Percentiles rank a stretch among this genome's conserved stretches.
phyloP scores from a whole-genome alignment of 2,113 vertebrate genomes.

The Apistogramma diplotaenia region DNA sequence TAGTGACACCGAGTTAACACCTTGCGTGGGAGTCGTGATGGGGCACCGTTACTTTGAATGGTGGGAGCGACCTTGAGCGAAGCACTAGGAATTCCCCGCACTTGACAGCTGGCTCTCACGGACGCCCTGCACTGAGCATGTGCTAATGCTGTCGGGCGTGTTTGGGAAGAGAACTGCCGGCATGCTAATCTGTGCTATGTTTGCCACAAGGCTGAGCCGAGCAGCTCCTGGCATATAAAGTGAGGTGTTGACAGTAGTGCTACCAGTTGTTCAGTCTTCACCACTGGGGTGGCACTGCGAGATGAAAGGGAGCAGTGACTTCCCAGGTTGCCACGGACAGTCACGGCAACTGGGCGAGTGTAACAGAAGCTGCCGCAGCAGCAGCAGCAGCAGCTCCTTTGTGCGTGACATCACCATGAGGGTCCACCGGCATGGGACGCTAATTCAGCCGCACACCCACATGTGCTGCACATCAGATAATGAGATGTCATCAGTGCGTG shows the following conservation, averaged over 20 bases:
- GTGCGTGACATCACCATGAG: conserved; percentile 25
- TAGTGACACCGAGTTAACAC: conserved; percentile 64
- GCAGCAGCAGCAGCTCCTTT: conserved; percentile 55
- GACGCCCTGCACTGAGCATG: conserved; percentile 52
- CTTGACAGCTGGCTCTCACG: conserved; percentile 65
- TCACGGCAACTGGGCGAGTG: conserved; percentile 31
- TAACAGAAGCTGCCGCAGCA: conserved; percentile 12
- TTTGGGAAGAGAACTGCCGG: conserved; percentile 52
- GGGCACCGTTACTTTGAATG: conserved; percentile 35
- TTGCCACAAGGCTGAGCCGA: conserved; percentile 55
- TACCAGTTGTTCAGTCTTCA: conserved; percentile 57
- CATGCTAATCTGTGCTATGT: conserved; percentile 67
- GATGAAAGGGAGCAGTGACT: conserved; percentile 52
- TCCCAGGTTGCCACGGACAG: conserved; percentile 51
- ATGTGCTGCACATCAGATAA: not conserved
- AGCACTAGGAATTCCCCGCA: conserved; percentile 58
- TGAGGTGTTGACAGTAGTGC: conserved; percentile 54
- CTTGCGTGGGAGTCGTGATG: conserved; percentile 54
- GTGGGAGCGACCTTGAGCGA: conserved; percentile 65
- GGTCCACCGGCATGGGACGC: not conserved
- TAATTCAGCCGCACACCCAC: not conserved
- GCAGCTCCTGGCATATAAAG: conserved; percentile 34
- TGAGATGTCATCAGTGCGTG: not conserved
- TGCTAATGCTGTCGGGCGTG: conserved; percentile 61
- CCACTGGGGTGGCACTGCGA: conserved; percentile 34